Base-by-base conservation (phyloP, 2,113 vertebrate genomes). In the Thunnus maccoyii region DNA sequence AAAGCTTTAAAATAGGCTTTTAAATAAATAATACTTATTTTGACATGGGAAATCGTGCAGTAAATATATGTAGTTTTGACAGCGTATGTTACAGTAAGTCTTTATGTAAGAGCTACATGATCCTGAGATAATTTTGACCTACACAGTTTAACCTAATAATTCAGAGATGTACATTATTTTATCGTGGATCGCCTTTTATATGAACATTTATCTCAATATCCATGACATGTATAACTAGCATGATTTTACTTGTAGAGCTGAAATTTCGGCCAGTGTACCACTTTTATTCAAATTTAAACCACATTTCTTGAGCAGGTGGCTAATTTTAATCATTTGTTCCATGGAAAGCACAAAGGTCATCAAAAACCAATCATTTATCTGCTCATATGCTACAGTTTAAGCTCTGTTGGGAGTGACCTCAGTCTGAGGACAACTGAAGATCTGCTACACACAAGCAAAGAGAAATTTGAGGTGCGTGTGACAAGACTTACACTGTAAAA, bases 341-440 rank as follows among this genome's bases (percentile, higher is more conserved):
- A 73, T 47, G 2, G 5, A 84, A 56, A 56, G 18, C 60, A 61
- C 27, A 18, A 30, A 27, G 8, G n/a, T 50, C n/a, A 20, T 47
- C 13, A 69, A 36, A 48, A 55, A 41, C 15, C 12, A 27, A 64
- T 65, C 25, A 70, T 48, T 55, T 69, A 12, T 72, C 46, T 73
- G 30, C 14, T 54, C 0, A 18, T 80, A 54, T 71, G 48, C 11
- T 46, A 15, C 9, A 62, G 18, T 25, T 3, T 67, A 48, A 60
- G 20, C 36, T 18, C 44, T 57, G 41, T 64, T 10, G 64, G 36
- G 30, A 17, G 18, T 79, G 77, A 80, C 68, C 76, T 30, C 76
- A 44, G 61, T 48, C 51, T 83, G 41, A 83, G 81, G 84, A 86
- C 78, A 72, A 12, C 30, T 17, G 15, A 70, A 17, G 36, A 18